Percentiles rank a stretch among this genome's conserved stretches.
Conservation (phyloP, 2,888 invertebrate genomes). For the Chrysolina haemoptera region DNA sequence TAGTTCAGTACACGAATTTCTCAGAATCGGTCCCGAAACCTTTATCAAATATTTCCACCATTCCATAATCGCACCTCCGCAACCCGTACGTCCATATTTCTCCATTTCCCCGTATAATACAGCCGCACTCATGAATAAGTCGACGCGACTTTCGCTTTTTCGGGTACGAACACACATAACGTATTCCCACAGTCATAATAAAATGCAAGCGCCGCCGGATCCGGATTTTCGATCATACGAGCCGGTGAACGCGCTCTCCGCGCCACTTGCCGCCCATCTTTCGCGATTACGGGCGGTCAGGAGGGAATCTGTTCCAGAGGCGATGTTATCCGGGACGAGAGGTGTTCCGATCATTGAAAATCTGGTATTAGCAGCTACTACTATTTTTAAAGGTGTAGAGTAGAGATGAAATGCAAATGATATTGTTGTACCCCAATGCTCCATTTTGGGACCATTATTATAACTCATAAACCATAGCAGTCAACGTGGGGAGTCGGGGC, state of each 20-base stretch:
- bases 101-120: constrained; percentile 10
- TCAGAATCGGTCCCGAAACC: background rate
- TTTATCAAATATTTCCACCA: background rate
- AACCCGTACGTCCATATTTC: constrained; percentile 9
- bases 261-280: constrained; percentile 13
- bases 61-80: background rate
- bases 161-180: constrained; percentile 11
- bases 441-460: too few species aligned
- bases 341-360: background rate
- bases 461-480: too few species aligned
- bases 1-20: background rate
- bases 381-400: too few species aligned
- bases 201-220: constrained; percentile 11
- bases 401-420: too few species aligned
- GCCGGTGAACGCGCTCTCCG: background rate
- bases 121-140: constrained; percentile 22
- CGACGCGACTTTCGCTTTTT: constrained; percentile 14
- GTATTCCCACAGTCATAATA: constrained; percentile 18
- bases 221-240: constrained; percentile 21
- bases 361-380: too few species aligned
- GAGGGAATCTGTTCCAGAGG: background rate
- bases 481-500: too few species aligned
- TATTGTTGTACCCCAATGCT: too few species aligned
- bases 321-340: background rate
- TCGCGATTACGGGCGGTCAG: constrained; percentile 14